Percentiles rank a stretch among this genome's conserved stretches.
Conservation (phyloP, 2,113 vertebrate species). For the Serilophus lunatus region DNA sequence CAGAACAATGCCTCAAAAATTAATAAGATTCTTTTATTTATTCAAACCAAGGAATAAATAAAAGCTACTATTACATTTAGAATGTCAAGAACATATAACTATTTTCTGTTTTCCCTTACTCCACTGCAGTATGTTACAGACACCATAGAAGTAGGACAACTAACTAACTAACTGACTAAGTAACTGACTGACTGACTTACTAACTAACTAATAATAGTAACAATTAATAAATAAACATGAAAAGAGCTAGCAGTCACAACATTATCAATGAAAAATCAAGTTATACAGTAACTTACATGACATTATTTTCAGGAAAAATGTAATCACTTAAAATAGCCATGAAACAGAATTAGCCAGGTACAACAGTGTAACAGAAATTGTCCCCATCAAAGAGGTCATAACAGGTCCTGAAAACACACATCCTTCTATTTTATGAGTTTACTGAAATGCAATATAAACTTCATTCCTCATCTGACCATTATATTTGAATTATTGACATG, state of each 20-base stretch:
- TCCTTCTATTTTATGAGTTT: neutral
- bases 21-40: neutral
- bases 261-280: neutral
- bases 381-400: neutral
- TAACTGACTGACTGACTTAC: too few species aligned
- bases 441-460: neutral
- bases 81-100: neutral
- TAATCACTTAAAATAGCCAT: neutral
- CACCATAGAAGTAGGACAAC: neutral
- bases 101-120: neutral
- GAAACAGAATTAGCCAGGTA: neutral
- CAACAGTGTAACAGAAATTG: neutral
- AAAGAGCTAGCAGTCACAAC: neutral
- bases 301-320: neutral
- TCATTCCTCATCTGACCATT: neutral
- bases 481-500: neutral
- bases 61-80: neutral
- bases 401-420: neutral
- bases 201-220: neutral
- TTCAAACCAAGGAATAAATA: neutral
- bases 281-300: neutral
- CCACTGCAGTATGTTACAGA: neutral
- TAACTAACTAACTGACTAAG: neutral
- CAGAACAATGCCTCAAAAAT: neutral
- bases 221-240: neutral